These are phyloP conservation scores for Cetoscarus ocellatus DNA, from an alignment of 2,797 vertebrate species.

Conservation along the genomic window DNA sequence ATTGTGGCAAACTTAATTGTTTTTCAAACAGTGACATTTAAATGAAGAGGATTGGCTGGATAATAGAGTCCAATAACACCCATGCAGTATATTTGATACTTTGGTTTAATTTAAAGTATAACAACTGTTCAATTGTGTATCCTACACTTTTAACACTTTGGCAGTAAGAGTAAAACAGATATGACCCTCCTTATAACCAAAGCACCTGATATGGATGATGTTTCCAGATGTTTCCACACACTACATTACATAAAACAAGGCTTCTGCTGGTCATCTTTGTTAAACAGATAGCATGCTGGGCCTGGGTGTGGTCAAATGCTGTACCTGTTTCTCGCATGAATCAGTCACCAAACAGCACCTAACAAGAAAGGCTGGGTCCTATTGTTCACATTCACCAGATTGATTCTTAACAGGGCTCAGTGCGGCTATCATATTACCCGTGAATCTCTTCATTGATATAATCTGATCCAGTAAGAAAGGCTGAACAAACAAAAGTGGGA, in stretches of 20 bases:
- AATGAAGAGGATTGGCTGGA: too few relatives aligned
- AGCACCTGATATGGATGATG: too few relatives aligned
- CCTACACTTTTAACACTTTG: too few relatives aligned
- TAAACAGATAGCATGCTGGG: not conserved
- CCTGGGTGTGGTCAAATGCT: slow-evolving; percentile 22
- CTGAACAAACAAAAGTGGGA: slow-evolving; percentile 21
- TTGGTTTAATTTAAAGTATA: too few relatives aligned
- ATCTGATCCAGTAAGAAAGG: slow-evolving; percentile 20
- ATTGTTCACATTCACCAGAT: slow-evolving; percentile 12
- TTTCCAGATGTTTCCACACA: not conserved
- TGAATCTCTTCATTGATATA: slow-evolving; percentile 15
- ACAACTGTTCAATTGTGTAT: too few relatives aligned
- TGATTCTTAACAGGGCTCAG: not conserved
- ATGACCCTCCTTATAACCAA: too few relatives aligned
- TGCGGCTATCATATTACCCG: slow-evolving; percentile 46
- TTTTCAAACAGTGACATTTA: too few relatives aligned
- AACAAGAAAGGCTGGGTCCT: not conserved
- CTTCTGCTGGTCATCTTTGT: not conserved
- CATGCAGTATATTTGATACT: too few relatives aligned
- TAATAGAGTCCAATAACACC: too few relatives aligned
- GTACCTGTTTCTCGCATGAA: not conserved
- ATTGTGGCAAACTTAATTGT: too few relatives aligned
- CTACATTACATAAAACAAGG: not conserved
- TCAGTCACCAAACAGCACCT: not conserved
- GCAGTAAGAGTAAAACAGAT: too few relatives aligned